phyloP scores from a whole-genome alignment of 2,797 vertebrate genomes.

The Lacerta bilineata region DNA sequence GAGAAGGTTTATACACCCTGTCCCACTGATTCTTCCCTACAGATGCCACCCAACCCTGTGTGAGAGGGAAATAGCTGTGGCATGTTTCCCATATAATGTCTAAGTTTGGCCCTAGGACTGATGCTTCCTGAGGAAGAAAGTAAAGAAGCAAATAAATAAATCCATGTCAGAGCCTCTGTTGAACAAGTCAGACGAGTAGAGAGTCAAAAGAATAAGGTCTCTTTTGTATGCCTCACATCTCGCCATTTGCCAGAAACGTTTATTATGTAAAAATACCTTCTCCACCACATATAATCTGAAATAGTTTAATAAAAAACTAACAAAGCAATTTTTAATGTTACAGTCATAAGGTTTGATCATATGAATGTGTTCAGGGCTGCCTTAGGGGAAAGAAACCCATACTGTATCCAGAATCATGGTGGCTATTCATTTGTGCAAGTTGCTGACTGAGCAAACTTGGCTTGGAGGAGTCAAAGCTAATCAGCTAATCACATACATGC shows the following conservation, averaged over 20 bases:
- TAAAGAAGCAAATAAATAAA: neutral
- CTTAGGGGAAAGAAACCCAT: slow-evolving; percentile 55
- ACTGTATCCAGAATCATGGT: slow-evolving; percentile 56
- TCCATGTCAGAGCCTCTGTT: neutral
- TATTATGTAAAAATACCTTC: slow-evolving; percentile 58
- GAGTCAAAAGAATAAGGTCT: neutral
- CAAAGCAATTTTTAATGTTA: slow-evolving; percentile 68
- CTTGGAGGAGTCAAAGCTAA: slow-evolving; percentile 49
- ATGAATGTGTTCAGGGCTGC: slow-evolving; percentile 52
- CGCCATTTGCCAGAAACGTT: slow-evolving; percentile 49
- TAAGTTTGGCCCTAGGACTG: neutral
- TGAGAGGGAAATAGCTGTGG: neutral
- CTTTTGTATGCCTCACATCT: slow-evolving; percentile 28
- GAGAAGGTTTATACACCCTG: neutral
- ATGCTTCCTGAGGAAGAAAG: neutral
- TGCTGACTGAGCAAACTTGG: slow-evolving; percentile 50
- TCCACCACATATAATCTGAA: slow-evolving; percentile 33
- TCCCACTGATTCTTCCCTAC: neutral
- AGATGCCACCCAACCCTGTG: too few relatives aligned
- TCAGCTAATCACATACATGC: slow-evolving; percentile 35
- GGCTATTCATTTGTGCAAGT: slow-evolving; percentile 34
- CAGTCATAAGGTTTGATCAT: slow-evolving; percentile 59
- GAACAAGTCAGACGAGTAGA: neutral
- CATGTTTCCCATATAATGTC: neutral
- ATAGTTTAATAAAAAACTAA: slow-evolving; percentile 61